Evolutionary conservation across 2,888 invertebrate genomes (phyloP).

Genomic region (Phalera bucephala): DNA sequence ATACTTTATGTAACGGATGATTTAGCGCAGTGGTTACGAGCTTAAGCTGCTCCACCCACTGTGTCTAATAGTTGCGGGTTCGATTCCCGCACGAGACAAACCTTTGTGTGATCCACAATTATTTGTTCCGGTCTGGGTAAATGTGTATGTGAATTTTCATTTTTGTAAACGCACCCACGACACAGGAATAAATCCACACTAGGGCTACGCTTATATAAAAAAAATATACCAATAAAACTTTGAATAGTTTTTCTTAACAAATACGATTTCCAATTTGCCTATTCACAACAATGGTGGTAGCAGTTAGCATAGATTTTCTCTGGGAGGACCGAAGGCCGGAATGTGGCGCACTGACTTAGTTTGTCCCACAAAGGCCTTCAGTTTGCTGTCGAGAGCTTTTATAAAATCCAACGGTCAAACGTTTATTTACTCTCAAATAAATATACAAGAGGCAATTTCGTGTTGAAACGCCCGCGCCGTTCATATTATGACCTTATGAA

Average conservation of each 20-base stretch:
- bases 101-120: no score
- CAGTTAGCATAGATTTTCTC: constrained; percentile 43
- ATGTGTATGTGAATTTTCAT: no score
- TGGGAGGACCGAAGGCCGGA: constrained; percentile 38
- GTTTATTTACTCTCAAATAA: constrained; percentile 25
- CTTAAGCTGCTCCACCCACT: no score
- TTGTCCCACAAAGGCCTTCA: constrained; percentile 50
- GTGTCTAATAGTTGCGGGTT: no score
- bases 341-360: constrained; percentile 52
- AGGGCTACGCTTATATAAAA: no score
- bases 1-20: no score
- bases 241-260: not conserved
- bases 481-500: constrained; percentile 11
- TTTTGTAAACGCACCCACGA: no score
- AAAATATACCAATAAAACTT: not conserved
- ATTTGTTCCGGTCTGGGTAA: no score
- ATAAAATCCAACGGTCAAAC: constrained; percentile 32
- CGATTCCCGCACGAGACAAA: no score
- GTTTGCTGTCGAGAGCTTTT: constrained; percentile 38
- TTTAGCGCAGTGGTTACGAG: no score
- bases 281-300: constrained; percentile 29
- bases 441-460: constrained; percentile 18
- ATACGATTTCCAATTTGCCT: constrained; percentile 17
- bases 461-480: constrained; percentile 16
- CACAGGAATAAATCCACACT: no score